These are phyloP conservation scores for Amaurobius ferox DNA, from an alignment of 2,888 invertebrate genomes.

Conservation along the genomic window DNA sequence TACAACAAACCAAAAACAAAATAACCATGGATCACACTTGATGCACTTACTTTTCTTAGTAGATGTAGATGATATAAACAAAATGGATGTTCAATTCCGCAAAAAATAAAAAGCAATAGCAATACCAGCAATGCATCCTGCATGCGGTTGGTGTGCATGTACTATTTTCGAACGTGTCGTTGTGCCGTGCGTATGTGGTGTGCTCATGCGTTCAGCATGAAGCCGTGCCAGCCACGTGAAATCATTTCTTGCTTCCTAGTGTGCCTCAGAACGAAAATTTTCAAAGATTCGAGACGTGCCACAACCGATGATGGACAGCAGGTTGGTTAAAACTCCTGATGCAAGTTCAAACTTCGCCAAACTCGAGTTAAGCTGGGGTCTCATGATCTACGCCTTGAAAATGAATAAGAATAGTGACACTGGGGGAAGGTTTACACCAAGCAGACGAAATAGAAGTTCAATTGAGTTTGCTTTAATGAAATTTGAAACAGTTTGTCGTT, in stretches of 20 bases:
- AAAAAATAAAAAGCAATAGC: conserved; percentile 56
- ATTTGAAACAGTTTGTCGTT: no score
- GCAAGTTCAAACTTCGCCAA: no score
- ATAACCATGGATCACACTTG: conserved; percentile 32
- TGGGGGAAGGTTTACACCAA: no score
- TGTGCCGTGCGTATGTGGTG: conserved; percentile 33
- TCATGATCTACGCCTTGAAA: no score
- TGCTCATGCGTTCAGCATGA: conserved; percentile 30
- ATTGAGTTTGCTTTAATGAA: no score
- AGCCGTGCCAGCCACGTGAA: conserved; percentile 32
- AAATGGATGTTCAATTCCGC: conserved; percentile 59
- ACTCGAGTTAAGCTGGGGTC: no score
- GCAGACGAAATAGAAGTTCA: no score
- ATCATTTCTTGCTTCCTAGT: conserved; percentile 69
- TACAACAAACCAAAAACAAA: conserved; percentile 8
- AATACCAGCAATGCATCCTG: conserved; percentile 5
- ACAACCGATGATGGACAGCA: neutral
- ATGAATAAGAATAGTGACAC: no score
- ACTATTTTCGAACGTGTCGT: conserved; percentile 62
- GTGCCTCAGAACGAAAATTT: conserved; percentile 64
- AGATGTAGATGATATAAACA: conserved; percentile 26
- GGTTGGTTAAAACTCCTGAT: no score
- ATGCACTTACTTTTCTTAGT: conserved; percentile 58
- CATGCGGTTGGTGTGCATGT: conserved; percentile 27
- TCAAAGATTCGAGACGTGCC: conserved; percentile 41